Conservation (phyloP, 2,797 vertebrate genomes). For the Gymnocypris eckloni region DNA sequence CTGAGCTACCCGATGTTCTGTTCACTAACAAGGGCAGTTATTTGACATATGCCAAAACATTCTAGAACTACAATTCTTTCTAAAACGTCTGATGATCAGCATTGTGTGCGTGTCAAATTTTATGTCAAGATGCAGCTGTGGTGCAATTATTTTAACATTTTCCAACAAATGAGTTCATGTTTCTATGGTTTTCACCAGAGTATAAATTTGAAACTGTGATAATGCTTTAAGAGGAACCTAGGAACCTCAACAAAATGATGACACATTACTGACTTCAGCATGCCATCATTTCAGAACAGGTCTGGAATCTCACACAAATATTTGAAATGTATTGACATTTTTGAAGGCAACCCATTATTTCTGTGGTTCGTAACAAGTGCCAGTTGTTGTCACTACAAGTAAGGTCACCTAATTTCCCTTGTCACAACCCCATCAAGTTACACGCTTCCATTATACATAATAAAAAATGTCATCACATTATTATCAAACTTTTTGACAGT, state of each 20-base stretch:
- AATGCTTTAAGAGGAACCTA: background rate
- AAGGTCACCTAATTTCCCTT: background rate
- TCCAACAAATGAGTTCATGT: background rate
- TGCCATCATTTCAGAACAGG: background rate
- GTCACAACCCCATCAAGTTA: background rate
- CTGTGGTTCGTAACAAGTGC: background rate
- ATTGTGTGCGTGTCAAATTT: background rate
- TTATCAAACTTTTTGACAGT: background rate
- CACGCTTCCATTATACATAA: background rate
- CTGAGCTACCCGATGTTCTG: background rate
- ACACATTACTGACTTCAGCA: background rate
- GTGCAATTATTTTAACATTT: background rate
- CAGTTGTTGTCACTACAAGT: background rate
- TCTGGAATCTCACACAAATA: background rate
- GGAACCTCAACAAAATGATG: background rate
- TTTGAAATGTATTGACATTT: background rate
- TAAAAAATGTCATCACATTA: background rate
- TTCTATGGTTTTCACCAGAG: background rate
- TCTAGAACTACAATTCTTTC: background rate
- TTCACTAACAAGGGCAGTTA: slow-evolving; percentile 18
- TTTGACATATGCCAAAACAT: slow-evolving; percentile 11
- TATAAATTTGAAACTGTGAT: background rate
- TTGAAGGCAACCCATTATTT: background rate
- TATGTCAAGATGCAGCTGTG: background rate
- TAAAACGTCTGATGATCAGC: background rate